A percentile compares a stretch with the other conserved stretches of the same genome.
Conservation (phyloP, 2,113 vertebrate species). For the Osmerus eperlanus region DNA sequence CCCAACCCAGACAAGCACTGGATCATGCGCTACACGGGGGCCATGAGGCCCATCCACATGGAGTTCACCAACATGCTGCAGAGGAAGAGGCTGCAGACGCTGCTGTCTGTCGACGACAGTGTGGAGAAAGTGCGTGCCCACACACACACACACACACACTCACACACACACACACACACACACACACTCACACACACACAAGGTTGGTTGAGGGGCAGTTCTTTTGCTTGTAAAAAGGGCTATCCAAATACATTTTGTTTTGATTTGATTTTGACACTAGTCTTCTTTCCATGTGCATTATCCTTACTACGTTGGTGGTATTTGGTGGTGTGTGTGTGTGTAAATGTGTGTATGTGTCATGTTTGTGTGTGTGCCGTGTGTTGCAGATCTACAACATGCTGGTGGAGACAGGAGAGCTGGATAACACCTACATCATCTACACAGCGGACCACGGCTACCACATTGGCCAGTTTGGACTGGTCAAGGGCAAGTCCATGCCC, state of each 20-base stretch:
- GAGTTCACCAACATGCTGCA: constrained; percentile 97
- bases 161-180: no score
- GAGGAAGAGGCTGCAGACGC: constrained; percentile 90
- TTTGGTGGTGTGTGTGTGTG: constrained; percentile 1
- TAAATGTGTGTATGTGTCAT: not conserved
- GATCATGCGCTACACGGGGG: constrained; percentile 96
- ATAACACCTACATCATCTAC: constrained; percentile 95
- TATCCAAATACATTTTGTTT: no score
- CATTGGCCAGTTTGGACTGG: constrained; percentile 96
- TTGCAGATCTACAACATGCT: constrained; percentile 85
- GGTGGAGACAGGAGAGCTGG: constrained; percentile 87
- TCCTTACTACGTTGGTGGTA: not conserved
- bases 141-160: constrained; percentile 3
- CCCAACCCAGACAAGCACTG: constrained; percentile 96
- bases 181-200: constrained; percentile 1
- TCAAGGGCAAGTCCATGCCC: constrained; percentile 98
- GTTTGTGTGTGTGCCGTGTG: constrained; percentile 13
- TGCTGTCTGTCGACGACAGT: constrained; percentile 94
- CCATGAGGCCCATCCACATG: constrained; percentile 98
- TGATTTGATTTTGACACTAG: not conserved
- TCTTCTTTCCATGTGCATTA: not conserved
- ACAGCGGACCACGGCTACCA: constrained; percentile 96
- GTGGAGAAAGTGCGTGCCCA: constrained; percentile 82
- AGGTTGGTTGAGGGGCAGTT: no score
- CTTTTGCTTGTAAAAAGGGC: no score